These are phyloP conservation scores for Hyaena hyaena DNA, from an alignment of 2,113 vertebrate genomes.

Conservation along the genomic window DNA sequence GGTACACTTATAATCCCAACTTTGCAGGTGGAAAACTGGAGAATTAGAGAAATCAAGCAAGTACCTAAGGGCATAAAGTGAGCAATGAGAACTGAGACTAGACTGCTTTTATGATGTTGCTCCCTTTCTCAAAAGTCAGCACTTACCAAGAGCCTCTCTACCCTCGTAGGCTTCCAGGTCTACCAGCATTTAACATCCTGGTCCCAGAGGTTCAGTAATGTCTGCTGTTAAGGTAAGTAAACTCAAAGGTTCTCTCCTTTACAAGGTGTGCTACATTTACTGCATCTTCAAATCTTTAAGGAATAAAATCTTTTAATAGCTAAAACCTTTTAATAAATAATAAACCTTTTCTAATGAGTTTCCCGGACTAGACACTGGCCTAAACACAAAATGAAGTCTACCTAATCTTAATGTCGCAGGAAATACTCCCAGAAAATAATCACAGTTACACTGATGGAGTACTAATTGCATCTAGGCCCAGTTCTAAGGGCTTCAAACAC, in stretches of 20 bases:
- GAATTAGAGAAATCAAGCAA: not conserved
- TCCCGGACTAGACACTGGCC: not conserved
- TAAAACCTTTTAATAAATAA: not conserved
- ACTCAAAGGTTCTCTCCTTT: slow-evolving; percentile 22
- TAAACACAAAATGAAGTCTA: slow-evolving; percentile 53
- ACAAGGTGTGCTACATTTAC: not conserved
- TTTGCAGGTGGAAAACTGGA: slow-evolving; percentile 22
- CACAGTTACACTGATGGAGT: slow-evolving; percentile 5
- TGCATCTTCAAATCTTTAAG: slow-evolving; percentile 27
- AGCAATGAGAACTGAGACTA: not conserved
- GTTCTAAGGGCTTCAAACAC: not conserved
- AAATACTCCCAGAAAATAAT: slow-evolving; percentile 20
- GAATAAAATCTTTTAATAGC: not conserved
- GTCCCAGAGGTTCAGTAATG: not conserved
- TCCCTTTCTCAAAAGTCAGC: not conserved
- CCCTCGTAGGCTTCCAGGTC: not conserved
- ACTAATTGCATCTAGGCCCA: not conserved
- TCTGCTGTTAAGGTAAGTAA: slow-evolving; percentile 3
- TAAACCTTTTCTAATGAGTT: slow-evolving; percentile 19
- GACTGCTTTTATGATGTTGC: not conserved
- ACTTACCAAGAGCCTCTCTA: not conserved
- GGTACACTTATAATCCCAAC: not conserved
- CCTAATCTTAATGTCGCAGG: not conserved
- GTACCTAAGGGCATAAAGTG: not conserved
- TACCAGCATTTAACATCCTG: not conserved